Evolutionary conservation across 2,113 vertebrate species (phyloP), one percentile per base, ranked within the genome.

Genomic region (Pelecanus crispus): DNA sequence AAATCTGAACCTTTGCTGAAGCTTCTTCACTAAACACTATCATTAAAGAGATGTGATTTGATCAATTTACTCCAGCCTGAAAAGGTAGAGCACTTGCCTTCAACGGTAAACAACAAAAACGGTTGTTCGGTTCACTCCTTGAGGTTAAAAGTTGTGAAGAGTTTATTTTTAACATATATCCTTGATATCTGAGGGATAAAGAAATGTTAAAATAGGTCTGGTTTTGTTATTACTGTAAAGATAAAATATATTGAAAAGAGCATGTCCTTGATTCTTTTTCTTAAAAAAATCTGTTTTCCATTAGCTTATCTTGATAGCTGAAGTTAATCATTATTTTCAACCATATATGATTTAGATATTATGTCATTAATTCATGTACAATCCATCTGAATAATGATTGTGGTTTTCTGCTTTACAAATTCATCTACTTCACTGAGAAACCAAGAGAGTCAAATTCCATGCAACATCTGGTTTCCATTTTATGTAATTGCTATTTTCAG

Each of bases 401-500:
- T 98, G 98, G 98, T 98, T 98, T 98, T 98, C 97, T 98, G 97
- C 98, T 98, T 98, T 98, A 98, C 98, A 98, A 98, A 98, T 98
- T 98, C 98, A 99, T 99, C 98, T 98, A 98, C 96, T 98, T 98
- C 97, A 98, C 98, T 97, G 97, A 98, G 98, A 98, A 99, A 98
- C 98, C 97, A 95, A 98, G 95, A 98, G 97, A 98, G 97, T 98
- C 98, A 96, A 98, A 98, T 98, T 98, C 97, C 98, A 98, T 90
- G 81, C 95, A 97, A 98, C 99, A 99, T 99, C 98, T 99, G 99
- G 98, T 98, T 98, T 98, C 98, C 98, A 99, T 99, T 98, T 98
- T 97, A 96, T 97, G 97, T 98, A 99, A 98, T 98, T 99, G 98
- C 98, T 98, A 98, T 98, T 99, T 99, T 99, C 98, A 97, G 98